Conservation (phyloP, 2,113 vertebrate genomes). For the Tachycineta bicolor region DNA sequence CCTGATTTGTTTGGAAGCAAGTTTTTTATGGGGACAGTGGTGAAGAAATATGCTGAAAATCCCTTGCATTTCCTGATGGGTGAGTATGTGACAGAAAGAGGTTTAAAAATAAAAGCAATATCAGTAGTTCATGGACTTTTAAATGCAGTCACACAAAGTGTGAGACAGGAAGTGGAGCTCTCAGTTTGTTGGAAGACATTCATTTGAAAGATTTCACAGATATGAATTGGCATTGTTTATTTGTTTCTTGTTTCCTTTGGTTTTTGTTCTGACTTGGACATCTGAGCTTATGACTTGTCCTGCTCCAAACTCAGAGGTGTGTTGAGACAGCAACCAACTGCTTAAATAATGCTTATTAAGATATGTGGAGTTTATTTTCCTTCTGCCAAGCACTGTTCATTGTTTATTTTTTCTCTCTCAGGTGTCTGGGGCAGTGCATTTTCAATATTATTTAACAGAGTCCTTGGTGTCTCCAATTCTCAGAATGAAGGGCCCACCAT, state of each 20-base stretch:
- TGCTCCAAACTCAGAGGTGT: background rate
- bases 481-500: constrained; percentile 87
- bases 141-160: background rate
- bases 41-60: constrained; percentile 92
- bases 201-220: background rate
- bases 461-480: constrained; percentile 85
- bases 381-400: background rate
- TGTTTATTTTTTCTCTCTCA: constrained; percentile 55
- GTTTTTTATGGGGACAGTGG: constrained; percentile 95
- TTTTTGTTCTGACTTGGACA: background rate
- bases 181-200: background rate
- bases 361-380: background rate
- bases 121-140: background rate
- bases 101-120: background rate
- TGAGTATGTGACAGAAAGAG: constrained; percentile 67
- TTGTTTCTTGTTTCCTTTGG: background rate
- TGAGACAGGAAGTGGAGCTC: background rate
- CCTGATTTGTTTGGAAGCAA: constrained; percentile 96
- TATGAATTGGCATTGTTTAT: background rate
- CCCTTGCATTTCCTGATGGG: constrained; percentile 98
- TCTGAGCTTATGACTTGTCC: background rate
- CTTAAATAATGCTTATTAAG: background rate
- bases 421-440: constrained; percentile 98
- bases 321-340: background rate
- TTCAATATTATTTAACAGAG: constrained; percentile 97